Evolutionary conservation across 1,140 invertebrate genomes (phyloP), one percentile per base, ranked within the genome.

Genomic region (Apis florea): DNA sequence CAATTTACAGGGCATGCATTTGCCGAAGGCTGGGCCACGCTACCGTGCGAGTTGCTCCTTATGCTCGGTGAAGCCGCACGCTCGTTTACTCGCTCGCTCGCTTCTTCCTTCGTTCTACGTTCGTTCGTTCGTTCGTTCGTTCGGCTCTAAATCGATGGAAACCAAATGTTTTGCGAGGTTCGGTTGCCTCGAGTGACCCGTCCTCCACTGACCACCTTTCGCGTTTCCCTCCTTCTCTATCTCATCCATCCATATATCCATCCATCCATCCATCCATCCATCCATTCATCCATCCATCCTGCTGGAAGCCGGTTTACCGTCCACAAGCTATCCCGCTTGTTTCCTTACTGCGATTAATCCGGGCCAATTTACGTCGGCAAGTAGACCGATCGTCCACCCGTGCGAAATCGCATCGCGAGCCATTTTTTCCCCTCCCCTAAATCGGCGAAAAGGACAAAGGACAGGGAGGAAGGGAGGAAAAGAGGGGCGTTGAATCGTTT

Each of bases 1-100:
- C 89, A 92, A 92, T 92, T 92, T 92, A 92, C 90, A 85, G 85
- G 83, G 88, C 85, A 88, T 90, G 90, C 90, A 91, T 90, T 90
- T 87, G 90, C 87, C 84, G 87, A 90, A 90, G 89, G 84, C 88
- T 90, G 83, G 72, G 83, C 78, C 73, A 83, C 79, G 68, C 66
- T 69, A 83, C 84, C 88, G 83, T 84, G 82, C 88, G 74, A 88
- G 84, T 85, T 86, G 82, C 76, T 84, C 53, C 83, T 84, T 81
- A 77, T 71, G 74, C 64, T 63, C 21, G 40, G 53, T 51, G n/a
- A 56, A 72, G 69, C 73, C 80, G 56, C 68, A 51, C 53, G 47
- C 70, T 71, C 76, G 81, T 83, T 76, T 76, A 40, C 40, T 67
- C 21, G 12, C n/a, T 47, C 64, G 64, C 40, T 47, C 61, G 59